phyloP scores from a whole-genome alignment of 1,140 invertebrate species.

The Drosophila bocqueti region DNA sequence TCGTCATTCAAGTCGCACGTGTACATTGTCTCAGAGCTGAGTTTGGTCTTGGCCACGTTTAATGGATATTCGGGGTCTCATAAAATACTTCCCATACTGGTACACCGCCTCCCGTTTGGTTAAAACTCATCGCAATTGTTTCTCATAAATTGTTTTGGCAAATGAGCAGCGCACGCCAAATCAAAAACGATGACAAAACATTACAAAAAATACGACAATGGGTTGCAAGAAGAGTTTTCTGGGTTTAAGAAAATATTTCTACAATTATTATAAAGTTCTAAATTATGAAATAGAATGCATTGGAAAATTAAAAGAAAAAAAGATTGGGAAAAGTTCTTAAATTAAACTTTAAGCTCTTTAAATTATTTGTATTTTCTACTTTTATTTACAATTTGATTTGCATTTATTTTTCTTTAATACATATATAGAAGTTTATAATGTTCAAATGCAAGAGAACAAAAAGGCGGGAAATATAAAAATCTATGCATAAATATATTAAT shows the following conservation, averaged over 20 bases:
- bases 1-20: constrained; percentile 51
- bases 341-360: too few species aligned
- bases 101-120: neutral
- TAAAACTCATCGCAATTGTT: constrained; percentile 37
- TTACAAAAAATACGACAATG: constrained; percentile 28
- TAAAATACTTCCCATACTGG: constrained; percentile 1
- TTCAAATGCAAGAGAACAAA: too few species aligned
- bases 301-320: too few species aligned
- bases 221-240: neutral
- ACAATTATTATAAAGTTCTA: too few species aligned
- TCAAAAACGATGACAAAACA: constrained; percentile 66
- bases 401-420: neutral
- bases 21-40: constrained; percentile 42
- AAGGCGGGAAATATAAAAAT: neutral
- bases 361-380: too few species aligned
- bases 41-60: constrained; percentile 65
- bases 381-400: neutral
- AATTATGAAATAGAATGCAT: neutral
- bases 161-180: constrained; percentile 71
- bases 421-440: too few species aligned
- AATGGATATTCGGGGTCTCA: constrained; percentile 61
- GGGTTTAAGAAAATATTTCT: too few species aligned
- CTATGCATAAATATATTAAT: neutral
- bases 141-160: constrained; percentile 68
- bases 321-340: too few species aligned